Percentiles rank a stretch among this genome's conserved stretches.
phyloP scores from a whole-genome alignment of 2,888 invertebrate genomes.

The Gonocerus acuteangulatus region DNA sequence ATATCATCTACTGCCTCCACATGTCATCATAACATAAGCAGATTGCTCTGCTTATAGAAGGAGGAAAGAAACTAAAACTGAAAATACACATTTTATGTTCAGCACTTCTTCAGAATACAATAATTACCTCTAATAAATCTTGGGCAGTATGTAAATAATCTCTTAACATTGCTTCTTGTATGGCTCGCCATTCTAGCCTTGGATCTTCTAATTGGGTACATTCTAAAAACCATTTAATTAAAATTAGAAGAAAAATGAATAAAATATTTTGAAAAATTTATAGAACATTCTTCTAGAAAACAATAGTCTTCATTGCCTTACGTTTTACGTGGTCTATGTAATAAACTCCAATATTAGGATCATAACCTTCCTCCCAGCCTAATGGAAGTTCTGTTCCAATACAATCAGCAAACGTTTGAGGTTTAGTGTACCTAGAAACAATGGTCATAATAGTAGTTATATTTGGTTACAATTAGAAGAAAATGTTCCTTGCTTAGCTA shows the following conservation, averaged over 20 bases:
- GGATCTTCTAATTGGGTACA: conserved; percentile 95
- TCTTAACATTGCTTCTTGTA: conserved; percentile 93
- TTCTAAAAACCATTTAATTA: conserved; percentile 54
- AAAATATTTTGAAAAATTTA: neutral
- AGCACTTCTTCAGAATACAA: too few relatives aligned
- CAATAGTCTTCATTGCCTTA: conserved; percentile 51
- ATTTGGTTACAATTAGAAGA: too few relatives aligned
- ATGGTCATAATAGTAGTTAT: too few relatives aligned
- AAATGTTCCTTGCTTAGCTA: too few relatives aligned
- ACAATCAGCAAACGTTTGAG: conserved; percentile 94
- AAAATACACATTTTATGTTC: too few relatives aligned
- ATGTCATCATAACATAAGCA: too few relatives aligned
- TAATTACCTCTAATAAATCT: conserved; percentile 88
- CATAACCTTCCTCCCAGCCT: conserved; percentile 95
- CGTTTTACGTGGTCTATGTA: conserved; percentile 95
- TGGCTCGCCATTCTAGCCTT: conserved; percentile 89
- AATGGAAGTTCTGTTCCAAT: conserved; percentile 93
- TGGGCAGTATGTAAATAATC: conserved; percentile 93
- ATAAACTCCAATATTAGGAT: conserved; percentile 88
- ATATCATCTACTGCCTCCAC: too few relatives aligned
- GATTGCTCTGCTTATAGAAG: too few relatives aligned
- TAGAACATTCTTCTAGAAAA: neutral
- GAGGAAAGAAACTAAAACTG: too few relatives aligned
- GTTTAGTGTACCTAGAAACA: conserved; percentile 89
- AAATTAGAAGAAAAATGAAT: neutral